These are phyloP conservation scores for Leucophora obtusa DNA, from an alignment of 2,888 invertebrate genomes.

Conservation along the genomic window DNA sequence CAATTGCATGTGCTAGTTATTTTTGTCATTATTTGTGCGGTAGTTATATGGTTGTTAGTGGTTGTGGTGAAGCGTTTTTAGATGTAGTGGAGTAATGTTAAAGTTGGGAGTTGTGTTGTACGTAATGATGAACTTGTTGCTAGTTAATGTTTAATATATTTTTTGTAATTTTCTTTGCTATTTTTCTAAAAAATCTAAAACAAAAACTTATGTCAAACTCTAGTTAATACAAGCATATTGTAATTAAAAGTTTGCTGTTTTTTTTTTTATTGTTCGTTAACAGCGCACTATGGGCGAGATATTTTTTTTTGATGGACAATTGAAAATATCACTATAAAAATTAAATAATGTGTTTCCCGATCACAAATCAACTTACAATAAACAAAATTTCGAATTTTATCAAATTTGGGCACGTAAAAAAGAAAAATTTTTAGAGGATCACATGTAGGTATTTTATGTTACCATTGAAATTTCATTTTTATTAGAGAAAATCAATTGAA, in stretches of 20 bases:
- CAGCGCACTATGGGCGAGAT: not conserved
- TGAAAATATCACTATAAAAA: no score
- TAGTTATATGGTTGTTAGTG: not conserved
- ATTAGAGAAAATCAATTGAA: no score
- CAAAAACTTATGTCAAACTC: constrained; percentile 5
- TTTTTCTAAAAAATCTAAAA: not conserved
- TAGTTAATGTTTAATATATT: constrained; percentile 42
- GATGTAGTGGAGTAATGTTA: not conserved
- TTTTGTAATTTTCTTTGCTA: constrained; percentile 20
- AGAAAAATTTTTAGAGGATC: no score
- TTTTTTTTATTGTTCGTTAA: constrained; percentile 13
- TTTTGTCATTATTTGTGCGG: not conserved
- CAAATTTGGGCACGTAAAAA: no score
- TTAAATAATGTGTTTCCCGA: no score
- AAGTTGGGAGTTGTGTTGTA: not conserved
- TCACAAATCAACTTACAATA: no score
- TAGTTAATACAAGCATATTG: constrained; percentile 42
- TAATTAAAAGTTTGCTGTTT: constrained; percentile 48
- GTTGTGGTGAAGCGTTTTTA: not conserved
- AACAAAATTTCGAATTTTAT: no score
- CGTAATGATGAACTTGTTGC: constrained; percentile 42
- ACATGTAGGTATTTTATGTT: no score
- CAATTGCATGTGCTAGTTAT: constrained; percentile 16
- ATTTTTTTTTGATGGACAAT: no score
- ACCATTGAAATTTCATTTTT: no score